A percentile compares a stretch with the other conserved stretches of the same genome.
Conservation (phyloP, 1,140 invertebrate species). For the Arion vulgaris region DNA sequence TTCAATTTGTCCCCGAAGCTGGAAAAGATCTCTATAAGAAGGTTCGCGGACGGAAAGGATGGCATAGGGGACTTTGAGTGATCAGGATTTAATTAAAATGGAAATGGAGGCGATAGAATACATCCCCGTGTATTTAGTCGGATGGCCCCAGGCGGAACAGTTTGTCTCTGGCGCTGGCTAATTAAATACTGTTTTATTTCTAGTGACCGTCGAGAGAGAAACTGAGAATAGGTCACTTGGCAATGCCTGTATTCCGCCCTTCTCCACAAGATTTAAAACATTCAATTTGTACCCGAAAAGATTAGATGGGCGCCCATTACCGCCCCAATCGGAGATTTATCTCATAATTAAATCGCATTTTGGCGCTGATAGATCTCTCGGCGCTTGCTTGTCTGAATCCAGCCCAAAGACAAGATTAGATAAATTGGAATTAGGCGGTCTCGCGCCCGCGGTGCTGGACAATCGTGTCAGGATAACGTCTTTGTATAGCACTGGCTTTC, state of each 20-base stretch:
- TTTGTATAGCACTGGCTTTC: slow-evolving; percentile 27
- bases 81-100: slow-evolving; percentile 69
- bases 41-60: not conserved
- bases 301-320: slow-evolving; percentile 60
- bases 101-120: slow-evolving; percentile 52
- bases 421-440: slow-evolving; percentile 53
- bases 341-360: slow-evolving; percentile 59
- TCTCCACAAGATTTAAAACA: slow-evolving; percentile 58
- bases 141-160: slow-evolving; percentile 16
- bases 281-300: slow-evolving; percentile 56
- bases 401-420: slow-evolving; percentile 52
- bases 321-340: slow-evolving; percentile 59
- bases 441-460: slow-evolving; percentile 23
- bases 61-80: slow-evolving; percentile 49
- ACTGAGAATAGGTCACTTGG: slow-evolving; percentile 46
- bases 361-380: slow-evolving; percentile 55
- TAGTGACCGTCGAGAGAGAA: slow-evolving; percentile 42
- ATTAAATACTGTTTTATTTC: slow-evolving; percentile 59
- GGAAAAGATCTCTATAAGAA: not conserved
- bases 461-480: slow-evolving; percentile 26
- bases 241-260: slow-evolving; percentile 47
- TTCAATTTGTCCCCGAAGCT: slow-evolving; percentile 45
- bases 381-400: slow-evolving; percentile 44
- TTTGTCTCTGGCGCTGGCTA: slow-evolving; percentile 40
- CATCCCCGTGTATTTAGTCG: slow-evolving; percentile 38